phyloP scores from a whole-genome alignment of 2,888 invertebrate species.

The Drosophila atripex region DNA sequence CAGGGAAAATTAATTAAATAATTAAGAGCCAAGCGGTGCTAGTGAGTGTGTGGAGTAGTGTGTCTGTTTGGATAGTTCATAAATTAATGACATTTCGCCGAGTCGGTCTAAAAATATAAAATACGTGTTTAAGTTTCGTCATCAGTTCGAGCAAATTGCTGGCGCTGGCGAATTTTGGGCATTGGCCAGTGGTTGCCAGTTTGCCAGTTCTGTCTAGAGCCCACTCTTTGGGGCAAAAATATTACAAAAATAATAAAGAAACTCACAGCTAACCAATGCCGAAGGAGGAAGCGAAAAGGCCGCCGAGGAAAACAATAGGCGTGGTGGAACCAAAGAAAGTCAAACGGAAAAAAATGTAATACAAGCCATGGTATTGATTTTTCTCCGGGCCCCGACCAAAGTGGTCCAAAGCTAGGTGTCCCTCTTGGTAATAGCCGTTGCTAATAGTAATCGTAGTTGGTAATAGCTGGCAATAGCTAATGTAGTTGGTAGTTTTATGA shows the following conservation, averaged over 20 bases:
- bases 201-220: constrained; percentile 3
- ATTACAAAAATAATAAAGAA: constrained; percentile 18
- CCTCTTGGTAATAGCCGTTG: not conserved
- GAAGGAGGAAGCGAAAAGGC: constrained; percentile 37
- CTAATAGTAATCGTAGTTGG: too few relatives aligned
- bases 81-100: constrained; percentile 44
- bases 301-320: constrained; percentile 39
- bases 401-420: constrained; percentile 2
- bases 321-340: constrained; percentile 41
- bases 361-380: constrained; percentile 63
- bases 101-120: constrained; percentile 51
- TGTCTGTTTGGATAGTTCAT: constrained; percentile 38
- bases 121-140: constrained; percentile 40
- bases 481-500: constrained; percentile 20
- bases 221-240: constrained; percentile 51
- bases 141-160: constrained; percentile 25
- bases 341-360: constrained; percentile 50
- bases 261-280: constrained; percentile 11
- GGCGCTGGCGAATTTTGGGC: not conserved
- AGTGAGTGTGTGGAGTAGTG: constrained; percentile 1
- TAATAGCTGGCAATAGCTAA: constrained; percentile 4
- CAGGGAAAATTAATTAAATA: constrained; percentile 65
- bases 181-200: not conserved
- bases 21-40: constrained; percentile 48
- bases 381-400: constrained; percentile 43